Conservation (phyloP, 1,140 invertebrate species). For the Grapholita molesta region DNA sequence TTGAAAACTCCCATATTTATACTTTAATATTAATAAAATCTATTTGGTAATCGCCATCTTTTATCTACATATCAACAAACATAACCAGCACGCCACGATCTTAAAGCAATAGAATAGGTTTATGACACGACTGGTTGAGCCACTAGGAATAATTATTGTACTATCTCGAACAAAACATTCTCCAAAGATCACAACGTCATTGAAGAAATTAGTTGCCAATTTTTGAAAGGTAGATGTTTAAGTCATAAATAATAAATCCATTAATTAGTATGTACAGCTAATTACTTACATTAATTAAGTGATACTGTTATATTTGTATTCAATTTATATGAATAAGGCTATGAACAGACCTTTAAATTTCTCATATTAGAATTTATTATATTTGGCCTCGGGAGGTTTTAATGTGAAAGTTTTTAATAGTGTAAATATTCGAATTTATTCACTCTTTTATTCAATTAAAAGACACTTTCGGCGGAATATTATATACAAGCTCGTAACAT, state of each 20-base stretch:
- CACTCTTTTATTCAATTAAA: not conserved
- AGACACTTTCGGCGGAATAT: not conserved
- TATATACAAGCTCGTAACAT: not conserved
- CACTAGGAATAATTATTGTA: not conserved
- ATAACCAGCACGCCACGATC: not conserved
- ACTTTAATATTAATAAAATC: too few species aligned
- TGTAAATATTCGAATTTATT: not conserved
- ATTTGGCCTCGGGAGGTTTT: not conserved
- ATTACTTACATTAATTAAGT: constrained; percentile 1
- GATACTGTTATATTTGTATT: constrained; percentile 19
- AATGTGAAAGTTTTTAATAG: not conserved
- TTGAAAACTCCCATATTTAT: too few species aligned
- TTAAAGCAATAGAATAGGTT: not conserved
- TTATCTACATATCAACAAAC: too few species aligned
- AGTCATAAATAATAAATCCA: not conserved
- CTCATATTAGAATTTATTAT: not conserved
- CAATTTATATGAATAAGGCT: constrained; percentile 22
- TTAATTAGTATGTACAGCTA: constrained; percentile 1
- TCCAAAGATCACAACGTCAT: constrained; percentile 14
- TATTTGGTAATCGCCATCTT: too few species aligned
- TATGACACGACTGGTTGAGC: not conserved
- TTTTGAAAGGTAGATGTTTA: not conserved
- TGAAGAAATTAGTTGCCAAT: constrained; percentile 9
- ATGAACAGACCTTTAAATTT: constrained; percentile 17
- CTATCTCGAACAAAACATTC: not conserved